Base-by-base conservation (phyloP, 1,140 invertebrate genomes). In the Drosophila sechellia region DNA sequence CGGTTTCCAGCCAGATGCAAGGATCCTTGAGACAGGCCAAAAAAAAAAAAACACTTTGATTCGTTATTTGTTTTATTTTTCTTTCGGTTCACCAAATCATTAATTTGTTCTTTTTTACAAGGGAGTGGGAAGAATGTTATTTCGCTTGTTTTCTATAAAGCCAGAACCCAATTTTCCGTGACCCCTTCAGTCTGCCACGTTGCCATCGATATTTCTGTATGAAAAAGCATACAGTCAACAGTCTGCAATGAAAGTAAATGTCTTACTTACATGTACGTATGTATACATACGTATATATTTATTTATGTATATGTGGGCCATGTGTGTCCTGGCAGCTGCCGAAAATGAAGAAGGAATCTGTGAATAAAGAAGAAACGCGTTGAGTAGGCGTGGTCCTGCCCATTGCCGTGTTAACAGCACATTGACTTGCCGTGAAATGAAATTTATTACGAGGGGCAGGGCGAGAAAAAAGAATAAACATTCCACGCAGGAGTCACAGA, bases 231-330 rank as follows among this genome's bases (percentile, higher is more conserved):
- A 83, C 79, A 89, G 89, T 87, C 79, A 87, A 85, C 77, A 74
- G 84, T 77, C 66, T 83, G 83, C 84, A 79, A 83, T 87, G 83
- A 87, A 87, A 89, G 79, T 73, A 84, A 89, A 87, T 87, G 84
- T 89, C 79, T 89, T 79, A 89, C 77, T 79, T 74, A 77, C 70
- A 79, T 63, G 76, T 66, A 60, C 48, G 50, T 58, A 25, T 43
- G 40, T 34, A 49, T 17, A 45, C 53, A 56, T 43, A 59, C 37
- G 34, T 40, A 37, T 35, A 37, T 27, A 59, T 53, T 46, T 49
- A 42, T 49, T 25, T 57, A 20, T 40, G 31, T 22, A 17, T 49
- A 45, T 46, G 35, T 40, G 31, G 13, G 17, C 25, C 37, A 49
- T 70, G 63, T 48, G 50, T 40, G 43, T 37, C 17, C 13, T 27